A percentile compares a stretch with the other conserved stretches of the same genome.
Evolutionary conservation across 2,888 invertebrate species (phyloP).

Genomic region (Amphipyra berbera): DNA sequence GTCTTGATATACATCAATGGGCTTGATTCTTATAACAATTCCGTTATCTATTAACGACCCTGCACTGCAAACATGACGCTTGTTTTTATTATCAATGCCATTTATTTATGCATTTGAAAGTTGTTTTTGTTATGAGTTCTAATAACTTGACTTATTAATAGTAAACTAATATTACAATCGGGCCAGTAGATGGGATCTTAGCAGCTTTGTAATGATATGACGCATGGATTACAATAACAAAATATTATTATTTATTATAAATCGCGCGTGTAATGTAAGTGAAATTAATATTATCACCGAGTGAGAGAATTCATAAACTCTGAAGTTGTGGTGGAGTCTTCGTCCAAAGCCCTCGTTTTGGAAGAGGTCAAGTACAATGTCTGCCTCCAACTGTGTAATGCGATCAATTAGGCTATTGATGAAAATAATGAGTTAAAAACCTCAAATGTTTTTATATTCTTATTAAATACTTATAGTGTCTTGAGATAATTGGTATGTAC

Average conservation of each 20-base stretch:
- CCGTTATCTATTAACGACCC: slow-evolving; percentile 15
- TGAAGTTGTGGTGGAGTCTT: no score
- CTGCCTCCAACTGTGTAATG: no score
- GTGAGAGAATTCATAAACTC: no score
- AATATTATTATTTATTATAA: slow-evolving; percentile 7
- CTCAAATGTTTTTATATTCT: no score
- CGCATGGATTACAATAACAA: background rate
- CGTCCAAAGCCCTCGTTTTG: no score
- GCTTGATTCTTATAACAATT: background rate
- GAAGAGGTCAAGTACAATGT: no score
- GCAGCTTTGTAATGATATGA: slow-evolving; percentile 13
- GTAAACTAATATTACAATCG: slow-evolving; percentile 13
- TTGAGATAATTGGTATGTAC: no score
- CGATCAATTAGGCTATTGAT: no score
- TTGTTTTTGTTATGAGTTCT: slow-evolving; percentile 9
- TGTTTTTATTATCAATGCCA: slow-evolving; percentile 18
- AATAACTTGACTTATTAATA: slow-evolving; percentile 3
- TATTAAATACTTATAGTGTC: no score
- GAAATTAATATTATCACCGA: background rate
- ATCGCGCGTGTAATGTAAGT: background rate
- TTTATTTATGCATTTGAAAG: slow-evolving; percentile 1
- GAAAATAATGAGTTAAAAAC: no score
- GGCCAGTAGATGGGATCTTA: slow-evolving; percentile 1
- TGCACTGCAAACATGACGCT: slow-evolving; percentile 4
- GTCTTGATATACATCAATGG: no score